Base-by-base conservation (phyloP, 2,797 vertebrate species). In the Gobionotothen gibberifrons region DNA sequence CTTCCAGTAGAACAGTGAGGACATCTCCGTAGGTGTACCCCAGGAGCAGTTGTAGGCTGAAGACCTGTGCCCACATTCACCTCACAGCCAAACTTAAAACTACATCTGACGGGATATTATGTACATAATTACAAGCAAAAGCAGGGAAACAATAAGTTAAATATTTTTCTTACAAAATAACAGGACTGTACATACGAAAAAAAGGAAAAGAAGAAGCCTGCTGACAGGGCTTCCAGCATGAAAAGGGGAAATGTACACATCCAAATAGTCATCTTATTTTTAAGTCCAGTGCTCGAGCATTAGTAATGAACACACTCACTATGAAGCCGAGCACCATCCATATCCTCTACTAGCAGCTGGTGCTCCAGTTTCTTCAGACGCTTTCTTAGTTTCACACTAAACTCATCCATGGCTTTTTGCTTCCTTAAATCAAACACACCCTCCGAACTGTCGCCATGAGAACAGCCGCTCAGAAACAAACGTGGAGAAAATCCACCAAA, bases 141-240 rank as follows among this genome's bases (percentile, higher is more conserved):
- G 79, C 86, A 77, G 79, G 67, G 68, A 82, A 88, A 91, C 89
- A 94, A 95, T 94, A 94, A 95, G 83, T 94, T 95, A 94, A 90
- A 90, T 90, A 65, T 85, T 88, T 26, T 86, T 92, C 82, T 92
- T 90, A 89, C 87, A 92, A 93, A 88, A 88, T 82, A 77, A 82
- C 82, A 58, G 79, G 79, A 84, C 81, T 78, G 79, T 81, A 75
- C 83, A 85, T 62, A 90, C 77, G 85, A 47, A 36, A 43, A 22
- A 82, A 87, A 32, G 29, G 43, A 22, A 82, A 87, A 32, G 29
- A 7, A 47, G 32, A 8, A 47, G 84, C 72, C 70, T 78, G 65
- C 69, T 72, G 84, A 83, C 71, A 78, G 5, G 36, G 42, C 74
- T 63, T 85, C 77, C 72, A 84, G 85, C 89, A 89, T 81, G 49